These are phyloP conservation scores for Leptothorax acervorum DNA, from an alignment of 2,888 invertebrate genomes.

Conservation along the genomic window DNA sequence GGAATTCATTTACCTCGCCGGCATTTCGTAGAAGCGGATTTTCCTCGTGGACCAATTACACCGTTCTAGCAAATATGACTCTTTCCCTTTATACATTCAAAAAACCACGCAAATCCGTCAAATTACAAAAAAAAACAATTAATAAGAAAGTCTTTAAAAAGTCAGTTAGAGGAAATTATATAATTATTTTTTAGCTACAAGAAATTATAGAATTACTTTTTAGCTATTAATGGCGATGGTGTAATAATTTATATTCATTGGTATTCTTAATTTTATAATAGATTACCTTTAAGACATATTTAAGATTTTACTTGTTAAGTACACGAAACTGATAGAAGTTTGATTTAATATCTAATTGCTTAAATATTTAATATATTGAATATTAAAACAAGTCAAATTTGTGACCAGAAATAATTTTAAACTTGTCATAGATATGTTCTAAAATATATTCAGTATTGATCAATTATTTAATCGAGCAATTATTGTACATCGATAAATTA, in stretches of 20 bases:
- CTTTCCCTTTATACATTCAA: not conserved
- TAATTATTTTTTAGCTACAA: not conserved
- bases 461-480: not conserved
- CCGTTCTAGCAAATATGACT: constrained; percentile 30
- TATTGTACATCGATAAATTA: not conserved
- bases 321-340: not conserved
- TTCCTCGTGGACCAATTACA: constrained; percentile 43
- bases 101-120: not conserved
- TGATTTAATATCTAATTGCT: not conserved
- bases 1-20: constrained; percentile 70
- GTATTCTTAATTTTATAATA: not conserved
- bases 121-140: not conserved
- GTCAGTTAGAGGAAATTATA: not conserved
- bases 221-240: not conserved
- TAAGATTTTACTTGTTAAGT: not conserved
- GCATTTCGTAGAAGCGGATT: constrained; percentile 53
- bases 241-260: not conserved
- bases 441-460: not conserved
- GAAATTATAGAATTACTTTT: not conserved
- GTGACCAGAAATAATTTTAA: not conserved
- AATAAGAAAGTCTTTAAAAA: not conserved
- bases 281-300: not conserved
- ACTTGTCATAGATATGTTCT: not conserved
- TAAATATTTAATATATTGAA: not conserved
- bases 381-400: not conserved